Conservation (phyloP, 2,113 vertebrate genomes). For the Climacteris rufus region DNA sequence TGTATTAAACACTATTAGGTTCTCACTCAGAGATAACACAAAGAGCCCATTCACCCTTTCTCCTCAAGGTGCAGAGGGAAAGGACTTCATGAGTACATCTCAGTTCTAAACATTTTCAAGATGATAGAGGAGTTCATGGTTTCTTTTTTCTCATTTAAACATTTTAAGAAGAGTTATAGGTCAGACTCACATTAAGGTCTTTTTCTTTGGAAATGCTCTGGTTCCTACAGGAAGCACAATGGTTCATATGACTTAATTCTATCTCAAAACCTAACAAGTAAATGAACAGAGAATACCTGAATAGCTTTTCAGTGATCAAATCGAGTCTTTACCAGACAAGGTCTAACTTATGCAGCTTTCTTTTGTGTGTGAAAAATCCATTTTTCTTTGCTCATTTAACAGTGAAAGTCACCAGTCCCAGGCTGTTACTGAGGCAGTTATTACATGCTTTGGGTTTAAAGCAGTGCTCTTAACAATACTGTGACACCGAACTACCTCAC, state of each 20-base stretch:
- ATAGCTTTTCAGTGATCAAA: constrained; percentile 18
- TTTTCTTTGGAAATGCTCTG: background rate
- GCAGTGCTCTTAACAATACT: background rate
- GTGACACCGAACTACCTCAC: background rate
- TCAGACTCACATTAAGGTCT: background rate
- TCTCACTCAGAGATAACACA: background rate
- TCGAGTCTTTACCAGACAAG: background rate
- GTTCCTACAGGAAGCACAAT: background rate
- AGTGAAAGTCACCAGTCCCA: background rate
- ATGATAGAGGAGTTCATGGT: background rate
- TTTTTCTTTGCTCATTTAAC: constrained; percentile 9
- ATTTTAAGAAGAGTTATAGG: background rate
- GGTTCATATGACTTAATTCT: background rate
- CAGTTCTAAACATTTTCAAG: background rate
- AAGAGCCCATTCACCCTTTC: background rate
- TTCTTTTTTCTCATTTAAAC: background rate
- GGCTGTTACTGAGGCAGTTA: background rate
- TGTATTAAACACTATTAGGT: background rate
- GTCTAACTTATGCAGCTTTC: background rate
- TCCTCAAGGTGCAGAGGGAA: background rate
- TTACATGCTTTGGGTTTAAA: background rate
- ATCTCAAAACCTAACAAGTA: background rate
- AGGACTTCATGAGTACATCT: background rate
- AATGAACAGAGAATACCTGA: background rate
- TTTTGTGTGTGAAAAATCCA: constrained; percentile 26